phyloP scores from a whole-genome alignment of 2,797 vertebrate species.

The Pangasius macronema region DNA sequence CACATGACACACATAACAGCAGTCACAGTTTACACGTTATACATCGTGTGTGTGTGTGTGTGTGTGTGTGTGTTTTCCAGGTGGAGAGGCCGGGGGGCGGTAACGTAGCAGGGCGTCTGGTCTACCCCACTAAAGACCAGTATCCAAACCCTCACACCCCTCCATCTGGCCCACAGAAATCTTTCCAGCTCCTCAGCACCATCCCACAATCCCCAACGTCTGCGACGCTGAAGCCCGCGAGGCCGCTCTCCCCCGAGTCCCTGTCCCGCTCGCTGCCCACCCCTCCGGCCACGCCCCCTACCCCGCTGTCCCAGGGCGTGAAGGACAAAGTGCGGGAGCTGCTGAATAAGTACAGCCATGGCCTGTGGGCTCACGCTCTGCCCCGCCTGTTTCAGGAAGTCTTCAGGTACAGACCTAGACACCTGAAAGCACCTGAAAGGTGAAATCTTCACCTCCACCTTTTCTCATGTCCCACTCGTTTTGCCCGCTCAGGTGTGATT shows the following conservation, averaged over 20 bases:
- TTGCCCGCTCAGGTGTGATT: conserved; percentile 57
- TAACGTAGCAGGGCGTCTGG: conserved; percentile 71
- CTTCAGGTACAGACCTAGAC: conserved; percentile 69
- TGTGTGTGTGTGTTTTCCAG: conserved; percentile 52
- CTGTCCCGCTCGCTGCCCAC: conserved; percentile 21
- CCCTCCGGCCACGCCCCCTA: conserved; percentile 43
- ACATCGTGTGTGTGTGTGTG: background rate
- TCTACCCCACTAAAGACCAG: conserved; percentile 78
- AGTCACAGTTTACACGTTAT: too few relatives aligned
- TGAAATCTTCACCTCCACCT: background rate
- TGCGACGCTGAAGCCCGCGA: background rate
- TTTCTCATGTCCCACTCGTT: background rate
- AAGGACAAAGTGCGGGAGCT: conserved; percentile 81
- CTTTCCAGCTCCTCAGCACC: background rate
- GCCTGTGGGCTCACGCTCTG: conserved; percentile 89
- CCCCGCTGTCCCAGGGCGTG: conserved; percentile 63
- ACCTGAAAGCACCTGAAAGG: background rate
- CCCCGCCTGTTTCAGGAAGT: conserved; percentile 86
- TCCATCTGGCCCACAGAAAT: background rate
- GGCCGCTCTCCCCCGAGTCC: background rate
- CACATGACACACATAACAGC: too few relatives aligned
- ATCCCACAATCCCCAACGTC: background rate
- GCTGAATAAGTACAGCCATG: conserved; percentile 81
- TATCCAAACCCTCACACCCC: conserved; percentile 26
- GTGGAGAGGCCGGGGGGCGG: conserved; percentile 62